Conservation (phyloP, 2,888 invertebrate genomes). For the Physocephala rufipes region DNA sequence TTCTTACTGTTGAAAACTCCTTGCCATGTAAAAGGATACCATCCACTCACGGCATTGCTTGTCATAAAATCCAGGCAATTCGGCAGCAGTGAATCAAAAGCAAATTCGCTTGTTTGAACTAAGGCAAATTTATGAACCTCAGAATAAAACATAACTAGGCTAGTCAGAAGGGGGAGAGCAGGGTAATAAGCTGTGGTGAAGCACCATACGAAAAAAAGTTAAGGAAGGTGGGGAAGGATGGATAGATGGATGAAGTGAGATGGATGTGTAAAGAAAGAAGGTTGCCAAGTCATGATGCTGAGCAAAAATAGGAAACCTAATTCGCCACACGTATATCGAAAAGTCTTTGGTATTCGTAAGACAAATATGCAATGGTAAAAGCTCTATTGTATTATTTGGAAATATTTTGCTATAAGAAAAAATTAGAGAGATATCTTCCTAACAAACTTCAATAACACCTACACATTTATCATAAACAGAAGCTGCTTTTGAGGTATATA, state of each 20-base stretch:
- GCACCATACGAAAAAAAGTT: not conserved
- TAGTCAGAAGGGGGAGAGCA: not conserved
- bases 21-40: not conserved
- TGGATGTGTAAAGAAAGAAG: not conserved
- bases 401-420: no score
- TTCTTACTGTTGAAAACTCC: constrained; percentile 9
- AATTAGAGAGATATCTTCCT: no score
- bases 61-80: no score
- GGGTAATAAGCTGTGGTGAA: not conserved
- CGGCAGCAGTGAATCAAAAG: constrained; percentile 1
- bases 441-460: no score
- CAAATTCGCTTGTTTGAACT: constrained; percentile 8
- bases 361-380: no score
- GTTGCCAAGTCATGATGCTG: not conserved
- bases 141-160: not conserved
- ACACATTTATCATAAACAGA: no score
- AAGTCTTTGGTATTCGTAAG: no score
- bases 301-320: not conserved
- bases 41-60: not conserved
- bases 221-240: no score
- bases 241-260: no score
- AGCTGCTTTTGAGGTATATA: no score
- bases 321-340: no score
- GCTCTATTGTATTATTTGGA: no score
- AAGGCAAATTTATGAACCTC: constrained; percentile 17